A percentile compares a stretch with the other conserved stretches of the same genome.
Evolutionary conservation across 2,888 invertebrate species (phyloP).

Genomic region (Zaprionus lineosus): DNA sequence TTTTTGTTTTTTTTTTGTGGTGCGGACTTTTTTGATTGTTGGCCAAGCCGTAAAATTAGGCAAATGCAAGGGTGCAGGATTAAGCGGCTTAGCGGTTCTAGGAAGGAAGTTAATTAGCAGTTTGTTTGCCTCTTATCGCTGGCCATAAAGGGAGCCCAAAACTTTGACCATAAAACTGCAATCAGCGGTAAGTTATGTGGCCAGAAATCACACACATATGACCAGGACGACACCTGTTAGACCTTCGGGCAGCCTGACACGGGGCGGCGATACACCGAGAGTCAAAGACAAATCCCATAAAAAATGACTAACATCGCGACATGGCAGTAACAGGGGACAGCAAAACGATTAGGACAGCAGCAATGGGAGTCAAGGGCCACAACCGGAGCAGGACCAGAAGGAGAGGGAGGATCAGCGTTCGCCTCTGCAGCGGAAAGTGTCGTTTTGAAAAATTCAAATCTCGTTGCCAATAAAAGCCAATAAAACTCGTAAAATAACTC

Average conservation of each 20-base stretch:
- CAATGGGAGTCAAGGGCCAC: conserved; percentile 44
- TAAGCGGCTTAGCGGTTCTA: conserved; percentile 54
- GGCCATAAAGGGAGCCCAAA: conserved; percentile 48
- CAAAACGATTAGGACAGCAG: conserved; percentile 38
- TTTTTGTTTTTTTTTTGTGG: conserved; percentile 27
- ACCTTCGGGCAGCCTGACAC: conserved; percentile 60
- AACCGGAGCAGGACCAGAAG: background rate
- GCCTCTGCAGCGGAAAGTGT: conserved; percentile 53
- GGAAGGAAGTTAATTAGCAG: conserved; percentile 74
- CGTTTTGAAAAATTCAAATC: conserved; percentile 76
- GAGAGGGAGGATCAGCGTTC: conserved; percentile 19
- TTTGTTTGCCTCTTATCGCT: conserved; percentile 55
- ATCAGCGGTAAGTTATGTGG: conserved; percentile 79
- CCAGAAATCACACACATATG: conserved; percentile 44
- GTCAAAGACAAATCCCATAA: conserved; percentile 61
- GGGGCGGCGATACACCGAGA: conserved; percentile 34
- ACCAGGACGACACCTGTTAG: conserved; percentile 74
- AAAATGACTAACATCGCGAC: conserved; percentile 79
- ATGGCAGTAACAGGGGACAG: conserved; percentile 33
- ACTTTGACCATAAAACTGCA: conserved; percentile 80
- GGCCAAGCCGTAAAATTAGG: conserved; percentile 19
- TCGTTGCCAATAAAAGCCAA: conserved; percentile 79
- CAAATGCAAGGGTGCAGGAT: no score
- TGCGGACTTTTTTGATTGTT: conserved; percentile 33
- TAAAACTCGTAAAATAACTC: conserved; percentile 79